Evolutionary conservation across 2,113 vertebrate genomes (phyloP), one percentile per base, ranked within the genome.

Genomic region (Crocuta crocuta): DNA sequence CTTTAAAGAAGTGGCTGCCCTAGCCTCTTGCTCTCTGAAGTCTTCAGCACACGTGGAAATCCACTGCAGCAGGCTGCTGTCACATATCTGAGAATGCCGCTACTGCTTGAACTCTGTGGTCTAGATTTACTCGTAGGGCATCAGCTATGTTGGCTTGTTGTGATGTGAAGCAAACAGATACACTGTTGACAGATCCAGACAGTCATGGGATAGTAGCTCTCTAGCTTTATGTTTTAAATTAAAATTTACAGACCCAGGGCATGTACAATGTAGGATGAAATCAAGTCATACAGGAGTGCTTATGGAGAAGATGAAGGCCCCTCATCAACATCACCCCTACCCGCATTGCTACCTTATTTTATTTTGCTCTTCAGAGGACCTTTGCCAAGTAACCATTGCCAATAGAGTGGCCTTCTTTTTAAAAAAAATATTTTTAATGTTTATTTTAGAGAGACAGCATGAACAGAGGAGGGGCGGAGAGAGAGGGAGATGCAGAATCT

Each of bases 151-250:
- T 96, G 97, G 79, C 58, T n/a, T 13, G 4, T 21, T 35, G 73
- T 91, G 16, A n/a, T 95, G 61, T 93, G 80, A 94, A 80, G 65
- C 94, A 74, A 93, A 68, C 73, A 85, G 15, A 80, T 78, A 73
- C 26, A 85, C 81, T 79, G 84, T 83, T 95, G 83, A 87, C 78
- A 93, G 84, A 94, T 94, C 50, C 48, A 5, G n/a, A 90, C 97
- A 58, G 4, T 2, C 66, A 78, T 89, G 31, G 28, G 35, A 95
- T 17, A 33, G 50, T 76, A 24, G 31, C 76, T 92, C 19, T 31
- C 12, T 84, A 28, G 24, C 61, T 43, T 43, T 23, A n/a, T 3
- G 0, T 55, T 28, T 86, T 86, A 43, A 83, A 11, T 65, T 12
- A 80, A 80, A 65, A 80, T 80, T 39, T 73, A 66, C 45, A 84